Evolutionary conservation across 2,797 vertebrate genomes (phyloP).

Genomic region (Parauchenoglanis punctatus): DNA sequence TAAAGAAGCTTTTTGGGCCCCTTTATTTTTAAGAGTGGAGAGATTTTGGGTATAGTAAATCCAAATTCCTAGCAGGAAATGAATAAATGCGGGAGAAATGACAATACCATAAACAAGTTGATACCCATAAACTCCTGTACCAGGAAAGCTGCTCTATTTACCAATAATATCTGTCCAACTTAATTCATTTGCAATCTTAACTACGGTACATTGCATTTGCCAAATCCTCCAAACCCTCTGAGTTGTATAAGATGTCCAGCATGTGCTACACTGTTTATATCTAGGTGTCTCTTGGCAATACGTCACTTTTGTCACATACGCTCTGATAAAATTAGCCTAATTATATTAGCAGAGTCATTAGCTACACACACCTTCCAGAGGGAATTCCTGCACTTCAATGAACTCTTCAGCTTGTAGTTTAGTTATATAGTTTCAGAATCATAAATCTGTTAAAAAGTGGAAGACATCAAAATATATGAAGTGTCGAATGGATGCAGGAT

Average conservation of each 20-base stretch:
- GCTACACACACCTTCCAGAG: conserved; percentile 16
- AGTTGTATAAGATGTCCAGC: neutral
- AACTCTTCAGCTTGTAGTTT: neutral
- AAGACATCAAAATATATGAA: conserved; percentile 8
- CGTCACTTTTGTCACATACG: conserved; percentile 16
- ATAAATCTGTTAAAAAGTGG: neutral
- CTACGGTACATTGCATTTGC: neutral
- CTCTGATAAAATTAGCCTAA: conserved; percentile 30
- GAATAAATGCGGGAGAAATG: neutral
- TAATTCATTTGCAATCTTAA: neutral
- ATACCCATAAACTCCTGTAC: neutral
- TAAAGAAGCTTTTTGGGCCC: neutral
- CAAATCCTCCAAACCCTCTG: neutral
- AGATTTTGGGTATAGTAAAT: neutral
- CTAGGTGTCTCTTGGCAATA: neutral
- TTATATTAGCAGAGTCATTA: conserved; percentile 42
- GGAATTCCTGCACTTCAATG: conserved; percentile 31
- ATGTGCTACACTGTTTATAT: conserved; percentile 9
- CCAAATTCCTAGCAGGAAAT: too few relatives aligned
- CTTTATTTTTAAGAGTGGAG: neutral
- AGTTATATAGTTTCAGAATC: neutral
- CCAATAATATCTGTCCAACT: neutral
- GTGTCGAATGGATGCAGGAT: neutral
- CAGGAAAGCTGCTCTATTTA: neutral
- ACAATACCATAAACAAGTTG: neutral